Evolutionary conservation across 2,797 vertebrate species (phyloP), one percentile per base, ranked within the genome.

Genomic region (Gobionotothen gibberifrons): DNA sequence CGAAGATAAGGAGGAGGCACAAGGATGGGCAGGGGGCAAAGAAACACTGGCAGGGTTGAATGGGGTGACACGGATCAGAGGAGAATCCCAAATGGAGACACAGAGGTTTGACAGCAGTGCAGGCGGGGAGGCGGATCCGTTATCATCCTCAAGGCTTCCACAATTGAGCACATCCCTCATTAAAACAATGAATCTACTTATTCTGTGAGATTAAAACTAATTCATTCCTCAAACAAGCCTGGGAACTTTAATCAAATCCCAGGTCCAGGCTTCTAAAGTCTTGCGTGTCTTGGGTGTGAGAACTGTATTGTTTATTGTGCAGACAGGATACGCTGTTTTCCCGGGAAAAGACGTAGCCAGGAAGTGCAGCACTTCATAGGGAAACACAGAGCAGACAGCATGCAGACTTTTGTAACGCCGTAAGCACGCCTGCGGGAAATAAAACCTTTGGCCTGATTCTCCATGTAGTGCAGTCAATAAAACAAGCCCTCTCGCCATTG

Each of bases 311-410:
- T 95, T 94, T 94, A 92, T 90, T 90, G 89, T 90, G 80, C 75
- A 67, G 86, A 91, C 94, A 94, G 94, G 94, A 95, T 92, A 92
- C 90, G 84, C 86, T 14, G 69, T 92, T 95, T 94, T 94, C 92
- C 94, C 90, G 91, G 94, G 93, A 94, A 94, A 93, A 93, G 85
- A 87, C 69, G 71, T 55, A 62, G 87, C 73, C 93, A 94, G 94
- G 94, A 95, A 93, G 93, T 69, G 65, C 84, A 73, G 79, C 74
- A 86, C 83, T 89, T 83, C 46, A 62, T 46, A 72, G 81, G 70
- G 83, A 79, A 91, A 87, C 74, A 58, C 79, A 44, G 53, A 86
- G 77, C 77, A 86, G 79, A 83, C 76, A 72, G 82, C 21, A 44
- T 67, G 74, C 76, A 87, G 87, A 84, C 83, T 85, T 71, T 42